Conservation (phyloP, 2,888 invertebrate genomes). For the Caenorhabditis virilis region DNA sequence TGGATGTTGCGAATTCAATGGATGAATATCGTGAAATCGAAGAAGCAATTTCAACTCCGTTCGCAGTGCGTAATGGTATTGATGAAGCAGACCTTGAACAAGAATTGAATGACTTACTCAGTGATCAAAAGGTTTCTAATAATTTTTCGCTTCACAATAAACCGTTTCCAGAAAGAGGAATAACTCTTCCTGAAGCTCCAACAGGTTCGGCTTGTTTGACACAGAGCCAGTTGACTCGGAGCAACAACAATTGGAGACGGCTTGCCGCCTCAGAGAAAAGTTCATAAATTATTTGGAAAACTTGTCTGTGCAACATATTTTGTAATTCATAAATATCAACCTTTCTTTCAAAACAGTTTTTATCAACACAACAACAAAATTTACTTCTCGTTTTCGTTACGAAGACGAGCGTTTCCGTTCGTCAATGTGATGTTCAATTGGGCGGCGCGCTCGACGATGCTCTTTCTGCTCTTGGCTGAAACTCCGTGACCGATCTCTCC, state of each 20-base stretch:
- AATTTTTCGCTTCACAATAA: not conserved
- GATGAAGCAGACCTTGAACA: slow-evolving; percentile 38
- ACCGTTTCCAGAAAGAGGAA: slow-evolving; percentile 23
- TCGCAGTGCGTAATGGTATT: slow-evolving; percentile 2
- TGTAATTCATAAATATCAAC: too few relatives aligned
- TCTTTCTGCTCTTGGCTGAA: slow-evolving; percentile 94
- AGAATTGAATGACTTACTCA: slow-evolving; percentile 39
- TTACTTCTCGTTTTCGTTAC: slow-evolving; percentile 99
- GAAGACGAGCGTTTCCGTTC: slow-evolving; percentile 91
- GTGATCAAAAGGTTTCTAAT: slow-evolving; percentile 23
- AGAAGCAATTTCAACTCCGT: slow-evolving; percentile 48
- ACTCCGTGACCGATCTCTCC: slow-evolving; percentile 97
- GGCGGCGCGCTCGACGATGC: slow-evolving; percentile 88
- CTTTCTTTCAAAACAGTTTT: slow-evolving; percentile 65
- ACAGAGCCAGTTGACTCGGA: slow-evolving; percentile 10
- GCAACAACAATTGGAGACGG: slow-evolving; percentile 20
- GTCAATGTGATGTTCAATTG: slow-evolving; percentile 92
- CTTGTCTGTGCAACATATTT: slow-evolving; percentile 4
- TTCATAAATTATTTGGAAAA: slow-evolving; percentile 6
- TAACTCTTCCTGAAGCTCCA: slow-evolving; percentile 32
- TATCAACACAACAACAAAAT: slow-evolving; percentile 58
- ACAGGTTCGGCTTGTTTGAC: slow-evolving; percentile 29
- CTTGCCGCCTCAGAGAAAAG: slow-evolving; percentile 20
- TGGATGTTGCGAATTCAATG: slow-evolving; percentile 62
- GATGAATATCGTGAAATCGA: slow-evolving; percentile 62